Evolutionary conservation across 2,888 invertebrate species (phyloP).

Genomic region (Drosophila crucigera): DNA sequence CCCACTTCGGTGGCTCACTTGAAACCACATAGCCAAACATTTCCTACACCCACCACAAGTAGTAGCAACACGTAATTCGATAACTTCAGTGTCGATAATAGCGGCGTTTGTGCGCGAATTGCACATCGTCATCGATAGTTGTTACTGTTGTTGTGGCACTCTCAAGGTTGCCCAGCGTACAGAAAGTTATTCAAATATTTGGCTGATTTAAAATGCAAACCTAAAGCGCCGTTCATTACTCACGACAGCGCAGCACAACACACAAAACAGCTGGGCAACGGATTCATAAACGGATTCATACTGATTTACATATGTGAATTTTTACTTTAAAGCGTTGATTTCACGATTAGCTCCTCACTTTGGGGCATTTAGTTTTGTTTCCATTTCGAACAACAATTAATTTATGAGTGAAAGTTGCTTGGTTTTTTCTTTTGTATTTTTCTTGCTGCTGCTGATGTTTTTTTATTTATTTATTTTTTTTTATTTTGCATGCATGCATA

Average conservation of each 20-base stretch:
- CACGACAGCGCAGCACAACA: neutral
- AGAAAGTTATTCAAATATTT: slow-evolving; percentile 55
- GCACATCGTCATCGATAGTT: slow-evolving; percentile 29
- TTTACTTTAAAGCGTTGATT: slow-evolving; percentile 43
- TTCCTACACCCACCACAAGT: slow-evolving; percentile 25
- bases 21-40: slow-evolving; percentile 13
- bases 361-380: slow-evolving; percentile 62
- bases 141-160: slow-evolving; percentile 17
- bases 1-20: slow-evolving; percentile 32
- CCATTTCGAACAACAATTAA: slow-evolving; percentile 63
- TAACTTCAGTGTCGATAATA: slow-evolving; percentile 18
- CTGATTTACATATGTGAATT: slow-evolving; percentile 8
- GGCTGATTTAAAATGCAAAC: slow-evolving; percentile 67
- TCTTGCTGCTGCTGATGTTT: slow-evolving; percentile 1
- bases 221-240: slow-evolving; percentile 16
- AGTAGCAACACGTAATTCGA: slow-evolving; percentile 24
- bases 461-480: slow-evolving; percentile 4
- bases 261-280: slow-evolving; percentile 19
- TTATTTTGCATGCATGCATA: slow-evolving; percentile 66
- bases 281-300: slow-evolving; percentile 2
- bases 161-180: slow-evolving; percentile 59
- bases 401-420: slow-evolving; percentile 78
- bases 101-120: neutral
- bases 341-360: slow-evolving; percentile 52
- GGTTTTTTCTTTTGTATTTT: slow-evolving; percentile 4